Evolutionary conservation across 1,140 invertebrate genomes (phyloP), one percentile per base, ranked within the genome.

Genomic region (Chrysomallon squamiferum): DNA sequence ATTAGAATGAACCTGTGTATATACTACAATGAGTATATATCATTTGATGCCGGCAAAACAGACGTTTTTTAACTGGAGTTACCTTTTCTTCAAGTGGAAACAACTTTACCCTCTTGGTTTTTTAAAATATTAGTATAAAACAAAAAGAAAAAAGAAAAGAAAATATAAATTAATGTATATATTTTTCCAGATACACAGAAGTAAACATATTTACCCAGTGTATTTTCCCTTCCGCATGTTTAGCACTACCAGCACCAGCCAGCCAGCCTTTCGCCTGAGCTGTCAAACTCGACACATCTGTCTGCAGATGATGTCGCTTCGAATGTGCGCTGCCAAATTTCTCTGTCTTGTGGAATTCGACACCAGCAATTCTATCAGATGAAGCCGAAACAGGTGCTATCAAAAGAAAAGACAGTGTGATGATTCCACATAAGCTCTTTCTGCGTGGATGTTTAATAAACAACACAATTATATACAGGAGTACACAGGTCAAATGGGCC

Each of bases 341-440:
- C 38, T 57, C 41, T 9, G 45, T 27, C 33, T 63, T 59, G 25
- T 33, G 32, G 29, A 68, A 35, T 15, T 62, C 52, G 1, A 68
- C 25, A 22, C 29, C 56, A 18, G 66, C 66, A 41, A 58, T 45
- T 57, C 54, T 56, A 58, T 50, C 45, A 30, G 59, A 45, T n/a
- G 60, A 41, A n/a, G 66, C 60, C 33, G 62, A 30, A 9, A 61
- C 32, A 3, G 66, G 66, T 27, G 57, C 38, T 20, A 62, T 27
- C 41, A 41, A 62, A 11, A 58, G 25, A 45, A 35, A 35, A 7
- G 43, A 58, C 25, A 68, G 22, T 33, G 60, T 61, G 58, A 68
- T 57, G 49, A 62, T 50, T 62, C 50, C 54, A 47, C 59, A 62
- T 11, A 62, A n/a, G 20, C 52, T 38, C 41, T 68, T 68, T 35